phyloP scores from a whole-genome alignment of 2,797 vertebrate species.

The Gymnodraco acuticeps region DNA sequence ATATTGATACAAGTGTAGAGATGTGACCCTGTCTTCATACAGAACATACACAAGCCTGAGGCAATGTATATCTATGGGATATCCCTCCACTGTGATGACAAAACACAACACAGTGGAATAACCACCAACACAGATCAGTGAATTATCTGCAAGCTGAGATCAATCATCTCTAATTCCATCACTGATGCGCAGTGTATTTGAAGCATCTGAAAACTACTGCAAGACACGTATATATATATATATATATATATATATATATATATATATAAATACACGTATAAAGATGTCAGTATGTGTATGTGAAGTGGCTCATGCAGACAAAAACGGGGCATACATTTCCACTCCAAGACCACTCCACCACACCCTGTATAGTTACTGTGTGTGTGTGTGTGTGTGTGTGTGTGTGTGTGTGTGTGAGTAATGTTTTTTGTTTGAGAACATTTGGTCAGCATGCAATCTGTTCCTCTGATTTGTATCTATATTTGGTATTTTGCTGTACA shows the following conservation, averaged over 20 bases:
- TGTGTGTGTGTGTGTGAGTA: conserved; percentile 5
- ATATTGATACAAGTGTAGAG: not conserved
- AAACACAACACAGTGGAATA: conserved; percentile 18
- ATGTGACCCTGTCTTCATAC: not conserved
- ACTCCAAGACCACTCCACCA: conserved; percentile 47
- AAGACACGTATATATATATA: too few species aligned
- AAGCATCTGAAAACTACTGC: conserved; percentile 70
- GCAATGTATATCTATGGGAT: conserved; percentile 31
- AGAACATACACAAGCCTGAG: conserved; percentile 8
- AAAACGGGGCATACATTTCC: not conserved
- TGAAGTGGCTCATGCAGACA: not conserved
- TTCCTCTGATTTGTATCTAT: not conserved
- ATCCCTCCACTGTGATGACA: conserved; percentile 36
- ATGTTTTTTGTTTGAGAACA: conserved; percentile 16
- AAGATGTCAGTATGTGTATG: conserved; percentile 11
- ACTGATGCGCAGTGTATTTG: conserved; percentile 80
- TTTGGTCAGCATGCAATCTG: not conserved
- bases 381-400: conserved; percentile 20
- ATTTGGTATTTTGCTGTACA: not conserved
- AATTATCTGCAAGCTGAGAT: conserved; percentile 66
- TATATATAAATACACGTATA: conserved; percentile 34
- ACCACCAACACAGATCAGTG: conserved; percentile 37
- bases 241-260: too few species aligned
- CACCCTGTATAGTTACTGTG: conserved; percentile 56
- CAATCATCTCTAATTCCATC: conserved; percentile 79